Evolutionary conservation across 2,113 vertebrate species (phyloP).

Genomic region (Varanus salvator): DNA sequence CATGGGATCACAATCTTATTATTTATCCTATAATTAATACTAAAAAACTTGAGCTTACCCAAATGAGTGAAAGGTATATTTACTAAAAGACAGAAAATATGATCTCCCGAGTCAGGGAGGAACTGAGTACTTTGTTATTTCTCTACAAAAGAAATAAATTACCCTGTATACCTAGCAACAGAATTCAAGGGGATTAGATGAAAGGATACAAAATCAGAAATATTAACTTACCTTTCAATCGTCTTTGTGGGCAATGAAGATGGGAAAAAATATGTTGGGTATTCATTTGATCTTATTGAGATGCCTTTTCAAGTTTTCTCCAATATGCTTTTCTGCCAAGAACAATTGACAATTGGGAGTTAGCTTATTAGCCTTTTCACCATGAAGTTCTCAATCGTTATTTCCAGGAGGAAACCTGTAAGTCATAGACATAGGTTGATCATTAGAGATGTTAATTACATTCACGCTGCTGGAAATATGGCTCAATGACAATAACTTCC

Average conservation of each 20-base stretch:
- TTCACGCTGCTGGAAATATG: not conserved
- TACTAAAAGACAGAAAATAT: not conserved
- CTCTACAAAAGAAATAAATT: not conserved
- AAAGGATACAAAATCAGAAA: not conserved
- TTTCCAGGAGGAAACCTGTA: not conserved
- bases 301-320: not conserved
- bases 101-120: not conserved
- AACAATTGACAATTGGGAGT: not conserved
- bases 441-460: conserved; percentile 7
- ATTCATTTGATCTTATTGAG: not conserved
- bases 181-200: not conserved
- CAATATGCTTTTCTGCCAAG: not conserved
- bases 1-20: not conserved
- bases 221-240: not conserved
- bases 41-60: not conserved
- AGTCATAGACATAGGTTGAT: not conserved
- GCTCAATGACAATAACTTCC: not conserved
- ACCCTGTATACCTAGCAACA: not conserved
- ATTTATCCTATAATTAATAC: not conserved
- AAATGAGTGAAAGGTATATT: not conserved
- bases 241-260: not conserved
- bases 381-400: not conserved
- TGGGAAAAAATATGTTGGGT: not conserved
- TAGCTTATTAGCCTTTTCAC: conserved; percentile 1
- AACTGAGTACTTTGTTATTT: not conserved